Base-by-base conservation (phyloP, 2,113 vertebrate genomes). In the Percopsis transmontana region DNA sequence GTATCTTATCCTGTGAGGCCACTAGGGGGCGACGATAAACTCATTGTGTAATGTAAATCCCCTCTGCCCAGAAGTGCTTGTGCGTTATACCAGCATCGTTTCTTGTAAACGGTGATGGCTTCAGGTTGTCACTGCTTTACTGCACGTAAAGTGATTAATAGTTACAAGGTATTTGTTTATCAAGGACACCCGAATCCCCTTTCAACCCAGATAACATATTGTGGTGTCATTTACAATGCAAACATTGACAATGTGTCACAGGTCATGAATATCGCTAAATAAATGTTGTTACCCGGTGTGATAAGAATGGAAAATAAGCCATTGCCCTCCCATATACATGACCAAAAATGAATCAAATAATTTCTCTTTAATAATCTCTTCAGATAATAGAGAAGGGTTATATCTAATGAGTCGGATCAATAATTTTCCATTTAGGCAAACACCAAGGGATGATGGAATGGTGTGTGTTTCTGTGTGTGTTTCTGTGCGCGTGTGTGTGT, bases 11-110 rank as follows among this genome's bases (percentile, higher is more conserved):
- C 3, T 51, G n/a, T 19, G 16, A 51, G 60, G 51, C 88, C 92
- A 80, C 82, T 68, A 91, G 92, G 90, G 91, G 91, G 90, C 75
- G 56, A 24, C 76, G 48, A 89, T 21, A 45, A 50, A 54, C 77
- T 71, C 41, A 62, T 61, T 65, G 61, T 23, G 16, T 23, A 12
- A 23, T 48, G 66, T 76, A 66, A 58, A 53, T 8, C 12, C 50
- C 5, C 13, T 74, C 20, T 53, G 21, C 41, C 60, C 66, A 54
- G 72, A 66, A 70, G 62, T 59, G 58, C 40, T n/a, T n/a, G n/a
- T n/a, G n/a, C n/a, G n/a, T n/a, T n/a, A n/a, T n/a, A n/a, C n/a
- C n/a, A 23, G 0, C 58, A 13, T 70, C 44, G 19, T 24, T 55
- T 67, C 66, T 18, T 58, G 10, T 13, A 50, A 69, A 44, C 51